Percentiles rank a stretch among this genome's conserved stretches.
Evolutionary conservation across 2,797 vertebrate genomes (phyloP).

Genomic region (Pseudomugil tenellus): DNA sequence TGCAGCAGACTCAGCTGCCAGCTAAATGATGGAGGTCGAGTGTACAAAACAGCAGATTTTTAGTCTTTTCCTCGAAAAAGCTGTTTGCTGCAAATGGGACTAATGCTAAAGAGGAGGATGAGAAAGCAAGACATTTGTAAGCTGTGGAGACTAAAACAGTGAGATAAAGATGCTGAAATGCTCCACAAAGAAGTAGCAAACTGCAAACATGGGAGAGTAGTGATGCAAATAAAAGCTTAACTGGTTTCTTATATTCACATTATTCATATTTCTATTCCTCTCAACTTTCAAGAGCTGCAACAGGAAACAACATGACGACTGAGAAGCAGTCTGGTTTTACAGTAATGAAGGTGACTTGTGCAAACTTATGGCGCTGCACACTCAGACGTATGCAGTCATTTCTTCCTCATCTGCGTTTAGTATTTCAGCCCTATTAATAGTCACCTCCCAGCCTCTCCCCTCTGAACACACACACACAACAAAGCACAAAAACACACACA

Average conservation of each 20-base stretch:
- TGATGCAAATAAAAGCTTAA: neutral
- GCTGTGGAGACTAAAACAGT: neutral
- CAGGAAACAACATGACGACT: conserved; percentile 8
- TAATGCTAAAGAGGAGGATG: neutral
- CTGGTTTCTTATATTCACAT: too few relatives aligned
- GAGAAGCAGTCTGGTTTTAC: conserved; percentile 14
- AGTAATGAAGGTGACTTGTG: conserved; percentile 36
- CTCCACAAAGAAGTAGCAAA: neutral
- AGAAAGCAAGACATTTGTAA: neutral
- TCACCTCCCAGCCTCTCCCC: conserved; percentile 23
- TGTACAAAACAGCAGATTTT: neutral
- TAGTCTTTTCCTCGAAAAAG: neutral
- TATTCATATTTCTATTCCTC: neutral
- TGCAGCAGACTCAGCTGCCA: neutral
- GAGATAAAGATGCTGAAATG: neutral
- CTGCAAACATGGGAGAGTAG: neutral
- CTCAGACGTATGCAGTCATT: conserved; percentile 4
- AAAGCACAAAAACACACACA: conserved; percentile 29
- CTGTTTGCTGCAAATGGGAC: neutral
- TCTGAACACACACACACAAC: conserved; percentile 24
- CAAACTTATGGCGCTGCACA: neutral
- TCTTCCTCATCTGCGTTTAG: conserved; percentile 68
- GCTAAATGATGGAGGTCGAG: neutral
- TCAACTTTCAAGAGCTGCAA: neutral
- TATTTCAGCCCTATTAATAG: conserved; percentile 80